These are phyloP conservation scores for Belonocnema kinseyi DNA, from an alignment of 1,140 invertebrate genomes.

Conservation along the genomic window DNA sequence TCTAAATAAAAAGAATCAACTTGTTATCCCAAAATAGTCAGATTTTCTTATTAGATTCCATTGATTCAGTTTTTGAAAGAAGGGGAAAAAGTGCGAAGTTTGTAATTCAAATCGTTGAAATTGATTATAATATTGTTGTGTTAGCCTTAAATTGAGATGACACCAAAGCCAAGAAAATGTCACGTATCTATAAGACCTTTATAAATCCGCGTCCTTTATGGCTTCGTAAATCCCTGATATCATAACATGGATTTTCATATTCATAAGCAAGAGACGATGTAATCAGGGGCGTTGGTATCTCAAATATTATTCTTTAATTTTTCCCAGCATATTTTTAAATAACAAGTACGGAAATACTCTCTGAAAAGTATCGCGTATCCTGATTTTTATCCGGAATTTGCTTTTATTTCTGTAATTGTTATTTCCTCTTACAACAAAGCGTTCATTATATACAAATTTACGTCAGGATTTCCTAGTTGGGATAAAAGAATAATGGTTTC, in stretches of 20 bases:
- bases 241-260: neutral
- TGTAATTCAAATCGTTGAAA: too few relatives aligned
- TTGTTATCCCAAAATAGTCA: too few relatives aligned
- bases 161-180: neutral
- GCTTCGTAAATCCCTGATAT: conserved; percentile 15
- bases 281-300: neutral
- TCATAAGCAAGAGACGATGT: neutral
- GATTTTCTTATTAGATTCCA: too few relatives aligned
- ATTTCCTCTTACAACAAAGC: too few relatives aligned
- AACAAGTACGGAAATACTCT: neutral
- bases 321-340: neutral
- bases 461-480: neutral
- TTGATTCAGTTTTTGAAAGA: too few relatives aligned
- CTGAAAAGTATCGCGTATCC: too few relatives aligned
- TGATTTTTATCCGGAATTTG: too few relatives aligned
- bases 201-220: neutral
- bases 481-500: neutral
- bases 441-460: neutral
- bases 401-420: too few relatives aligned
- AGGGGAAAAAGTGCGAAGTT: too few relatives aligned
- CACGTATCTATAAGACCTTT: neutral
- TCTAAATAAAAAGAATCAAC: too few relatives aligned
- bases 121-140: too few relatives aligned
- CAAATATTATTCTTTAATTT: neutral
- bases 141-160: neutral